These are phyloP conservation scores for Odocoileus virginianus DNA, from an alignment of 2,113 vertebrate genomes.

Conservation along the genomic window DNA sequence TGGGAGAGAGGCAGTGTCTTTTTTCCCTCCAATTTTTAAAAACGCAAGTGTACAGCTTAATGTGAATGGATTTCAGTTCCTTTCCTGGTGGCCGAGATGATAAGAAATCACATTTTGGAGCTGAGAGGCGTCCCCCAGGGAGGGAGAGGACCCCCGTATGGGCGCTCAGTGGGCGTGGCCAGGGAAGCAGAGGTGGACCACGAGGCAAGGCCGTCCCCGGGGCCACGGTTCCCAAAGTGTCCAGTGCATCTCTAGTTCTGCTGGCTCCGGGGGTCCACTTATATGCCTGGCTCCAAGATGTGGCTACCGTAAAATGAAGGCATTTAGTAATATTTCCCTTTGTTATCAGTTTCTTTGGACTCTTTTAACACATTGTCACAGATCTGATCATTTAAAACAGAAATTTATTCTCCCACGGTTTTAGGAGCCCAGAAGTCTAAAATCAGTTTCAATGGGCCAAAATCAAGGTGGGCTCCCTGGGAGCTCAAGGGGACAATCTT, in stretches of 20 bases:
- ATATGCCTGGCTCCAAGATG: neutral
- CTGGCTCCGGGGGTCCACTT: fast-evolving
- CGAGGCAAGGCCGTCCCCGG: fast-evolving
- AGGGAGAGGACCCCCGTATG: fast-evolving
- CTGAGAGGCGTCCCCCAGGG: fast-evolving
- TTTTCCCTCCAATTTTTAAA: neutral
- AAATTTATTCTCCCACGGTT: neutral
- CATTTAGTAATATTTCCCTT: neutral
- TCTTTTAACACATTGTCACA: neutral
- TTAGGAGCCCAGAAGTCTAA: neutral
- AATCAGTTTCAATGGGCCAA: neutral
- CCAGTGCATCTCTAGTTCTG: no score
- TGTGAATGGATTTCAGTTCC: neutral
- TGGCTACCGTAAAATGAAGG: fast-evolving
- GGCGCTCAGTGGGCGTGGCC: fast-evolving
- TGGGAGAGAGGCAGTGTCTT: neutral
- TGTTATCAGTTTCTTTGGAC: neutral
- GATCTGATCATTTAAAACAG: neutral
- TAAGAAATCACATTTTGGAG: neutral
- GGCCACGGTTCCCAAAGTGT: fast-evolving
- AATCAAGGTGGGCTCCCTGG: neutral
- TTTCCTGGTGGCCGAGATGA: neutral
- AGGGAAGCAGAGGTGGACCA: fast-evolving
- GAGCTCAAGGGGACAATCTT: no score
- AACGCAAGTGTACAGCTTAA: neutral